phyloP scores from a whole-genome alignment of 2,797 vertebrate species.

The Phalloptychus januarius region DNA sequence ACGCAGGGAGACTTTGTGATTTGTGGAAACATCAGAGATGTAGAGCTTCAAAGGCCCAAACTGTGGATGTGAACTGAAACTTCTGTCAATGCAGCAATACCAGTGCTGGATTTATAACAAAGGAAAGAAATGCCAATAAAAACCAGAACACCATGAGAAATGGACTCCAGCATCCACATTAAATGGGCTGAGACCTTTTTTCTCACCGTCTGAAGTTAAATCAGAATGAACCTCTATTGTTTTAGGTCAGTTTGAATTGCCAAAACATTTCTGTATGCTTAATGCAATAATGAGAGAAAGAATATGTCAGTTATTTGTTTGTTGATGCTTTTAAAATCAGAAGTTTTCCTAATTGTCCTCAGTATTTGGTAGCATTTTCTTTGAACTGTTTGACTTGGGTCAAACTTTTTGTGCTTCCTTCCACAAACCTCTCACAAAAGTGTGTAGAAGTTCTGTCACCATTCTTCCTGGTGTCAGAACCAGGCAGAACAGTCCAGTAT shows the following conservation, averaged over 20 bases:
- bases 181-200: not conserved
- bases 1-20: slow-evolving; percentile 39
- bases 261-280: not conserved
- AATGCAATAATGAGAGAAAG: not conserved
- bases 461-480: no score
- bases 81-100: slow-evolving; percentile 13
- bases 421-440: no score
- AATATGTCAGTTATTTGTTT: no score
- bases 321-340: no score
- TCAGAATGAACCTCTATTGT: not conserved
- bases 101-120: slow-evolving; percentile 5
- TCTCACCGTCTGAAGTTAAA: not conserved
- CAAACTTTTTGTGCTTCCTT: no score
- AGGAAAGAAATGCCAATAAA: slow-evolving; percentile 38
- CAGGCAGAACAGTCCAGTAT: no score
- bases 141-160: slow-evolving; percentile 4
- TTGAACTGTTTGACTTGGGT: no score
- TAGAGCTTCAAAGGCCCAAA: slow-evolving; percentile 41
- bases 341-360: no score
- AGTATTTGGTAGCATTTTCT: no score
- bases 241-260: not conserved
- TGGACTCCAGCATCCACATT: not conserved
- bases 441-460: no score
- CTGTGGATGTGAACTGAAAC: slow-evolving; percentile 30
- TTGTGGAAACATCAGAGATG: slow-evolving; percentile 29